These are phyloP conservation scores for Encarsia formosa DNA, from an alignment of 2,888 invertebrate genomes.

Conservation along the genomic window DNA sequence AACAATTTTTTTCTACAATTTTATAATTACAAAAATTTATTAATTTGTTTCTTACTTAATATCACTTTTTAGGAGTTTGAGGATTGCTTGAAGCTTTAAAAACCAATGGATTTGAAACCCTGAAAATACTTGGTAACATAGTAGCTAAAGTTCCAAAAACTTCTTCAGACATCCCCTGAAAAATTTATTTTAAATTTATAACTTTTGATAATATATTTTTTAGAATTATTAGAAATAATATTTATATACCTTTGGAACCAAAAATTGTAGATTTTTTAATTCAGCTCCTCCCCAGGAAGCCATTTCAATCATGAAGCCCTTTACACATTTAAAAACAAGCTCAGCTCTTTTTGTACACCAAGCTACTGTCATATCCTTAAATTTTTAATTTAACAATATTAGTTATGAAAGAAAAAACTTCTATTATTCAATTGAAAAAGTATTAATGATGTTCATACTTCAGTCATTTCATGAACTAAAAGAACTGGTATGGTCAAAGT, in stretches of 20 bases:
- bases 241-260: slow-evolving; percentile 70
- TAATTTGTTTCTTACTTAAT: no score
- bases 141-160: slow-evolving; percentile 76
- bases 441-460: slow-evolving; percentile 56
- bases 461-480: slow-evolving; percentile 88
- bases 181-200: slow-evolving; percentile 26
- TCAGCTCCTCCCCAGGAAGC: slow-evolving; percentile 89
- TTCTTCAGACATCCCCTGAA: slow-evolving; percentile 73
- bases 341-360: slow-evolving; percentile 97
- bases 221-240: slow-evolving; percentile 53
- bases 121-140: slow-evolving; percentile 89
- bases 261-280: slow-evolving; percentile 80
- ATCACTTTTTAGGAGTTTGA: slow-evolving; percentile 45
- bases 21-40: no score
- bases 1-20: no score
- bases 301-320: slow-evolving; percentile 99
- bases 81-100: slow-evolving; percentile 57
- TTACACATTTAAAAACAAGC: slow-evolving; percentile 96
- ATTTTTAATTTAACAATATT: no score
- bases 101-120: slow-evolving; percentile 89
- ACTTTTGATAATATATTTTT: slow-evolving; percentile 7
- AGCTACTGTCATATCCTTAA: slow-evolving; percentile 91
- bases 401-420: not conserved
- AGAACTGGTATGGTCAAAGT: slow-evolving; percentile 90
- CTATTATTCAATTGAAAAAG: not conserved